Percentiles rank a stretch among this genome's conserved stretches.
These are phyloP conservation scores for Heterodera carotae DNA, from an alignment of 1,140 invertebrate genomes.

Conservation along the genomic window DNA sequence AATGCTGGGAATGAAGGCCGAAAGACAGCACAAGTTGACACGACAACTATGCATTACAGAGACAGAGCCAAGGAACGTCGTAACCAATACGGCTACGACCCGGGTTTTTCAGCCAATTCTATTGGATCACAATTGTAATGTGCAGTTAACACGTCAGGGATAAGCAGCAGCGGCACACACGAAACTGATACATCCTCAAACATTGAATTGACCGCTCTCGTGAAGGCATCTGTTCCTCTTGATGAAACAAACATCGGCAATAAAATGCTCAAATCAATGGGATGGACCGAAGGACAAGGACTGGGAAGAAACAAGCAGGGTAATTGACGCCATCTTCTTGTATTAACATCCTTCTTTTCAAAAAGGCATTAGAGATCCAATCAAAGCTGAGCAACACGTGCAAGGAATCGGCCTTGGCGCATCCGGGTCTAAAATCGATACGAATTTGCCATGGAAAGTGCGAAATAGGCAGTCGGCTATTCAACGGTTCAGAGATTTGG, in stretches of 20 bases:
- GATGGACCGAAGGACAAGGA: constrained; percentile 93
- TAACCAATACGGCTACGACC: constrained; percentile 79
- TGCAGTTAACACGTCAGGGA: constrained; percentile 32
- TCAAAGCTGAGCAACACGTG: constrained; percentile 58
- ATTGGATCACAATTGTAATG: not conserved
- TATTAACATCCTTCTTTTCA: not conserved
- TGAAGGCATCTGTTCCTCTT: constrained; percentile 45
- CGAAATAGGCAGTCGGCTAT: constrained; percentile 47
- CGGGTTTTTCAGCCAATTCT: constrained; percentile 37
- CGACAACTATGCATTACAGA: constrained; percentile 73
- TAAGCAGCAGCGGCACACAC: not conserved
- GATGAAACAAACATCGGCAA: constrained; percentile 74
- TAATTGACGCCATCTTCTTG: constrained; percentile 14
- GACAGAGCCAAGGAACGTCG: constrained; percentile 93
- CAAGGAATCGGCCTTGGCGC: constrained; percentile 62
- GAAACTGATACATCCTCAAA: constrained; percentile 10
- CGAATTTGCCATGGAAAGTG: constrained; percentile 36
- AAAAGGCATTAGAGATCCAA: constrained; percentile 58
- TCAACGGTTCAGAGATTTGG: constrained; percentile 44
- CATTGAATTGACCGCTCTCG: constrained; percentile 31
- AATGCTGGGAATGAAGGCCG: not conserved
- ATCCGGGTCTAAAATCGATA: constrained; percentile 44
- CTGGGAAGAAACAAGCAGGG: constrained; percentile 89
- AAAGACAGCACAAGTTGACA: constrained; percentile 12
- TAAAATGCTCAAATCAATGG: constrained; percentile 94